A percentile compares a stretch with the other conserved stretches of the same genome.
phyloP scores from a whole-genome alignment of 35 echinoderm and acorn worm species.

The Heliocidaris erythrogramma region DNA sequence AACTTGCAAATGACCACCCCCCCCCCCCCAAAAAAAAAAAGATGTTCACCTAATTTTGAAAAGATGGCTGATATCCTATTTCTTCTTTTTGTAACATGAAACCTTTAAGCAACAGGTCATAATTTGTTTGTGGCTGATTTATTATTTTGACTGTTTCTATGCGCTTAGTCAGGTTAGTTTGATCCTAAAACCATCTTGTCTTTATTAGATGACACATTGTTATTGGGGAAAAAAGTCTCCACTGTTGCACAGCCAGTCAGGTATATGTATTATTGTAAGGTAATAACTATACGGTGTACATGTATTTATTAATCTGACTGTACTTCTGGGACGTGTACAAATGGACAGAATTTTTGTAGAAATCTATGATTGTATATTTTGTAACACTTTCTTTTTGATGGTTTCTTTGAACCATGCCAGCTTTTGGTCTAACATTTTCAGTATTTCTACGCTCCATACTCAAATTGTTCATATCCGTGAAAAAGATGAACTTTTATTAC shows the following conservation, averaged over 20 bases:
- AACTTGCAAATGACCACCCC: not conserved
- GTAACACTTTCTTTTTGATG: slow-evolving; percentile 1
- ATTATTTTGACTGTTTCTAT: not conserved
- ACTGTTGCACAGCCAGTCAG: slow-evolving; percentile 6
- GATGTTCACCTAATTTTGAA: not conserved
- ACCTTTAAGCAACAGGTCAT: not conserved
- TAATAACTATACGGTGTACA: not conserved
- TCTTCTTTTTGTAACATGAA: too few relatives aligned
- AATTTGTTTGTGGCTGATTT: not conserved
- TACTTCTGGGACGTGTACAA: not conserved
- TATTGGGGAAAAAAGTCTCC: not conserved
- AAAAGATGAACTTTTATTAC: not conserved
- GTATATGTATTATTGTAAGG: not conserved
- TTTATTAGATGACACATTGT: not conserved
- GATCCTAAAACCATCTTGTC: not conserved
- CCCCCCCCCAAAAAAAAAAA: not conserved
- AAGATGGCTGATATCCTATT: not conserved
- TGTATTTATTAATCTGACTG: not conserved
- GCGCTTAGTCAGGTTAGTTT: not conserved
- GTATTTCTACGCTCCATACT: not conserved
- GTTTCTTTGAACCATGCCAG: not conserved
- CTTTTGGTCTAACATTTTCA: not conserved
- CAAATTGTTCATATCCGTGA: not conserved
- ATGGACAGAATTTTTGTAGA: not conserved
- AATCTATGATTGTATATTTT: slow-evolving; percentile 13